Conservation (phyloP, 1,140 invertebrate species). For the Eueides isabella region DNA sequence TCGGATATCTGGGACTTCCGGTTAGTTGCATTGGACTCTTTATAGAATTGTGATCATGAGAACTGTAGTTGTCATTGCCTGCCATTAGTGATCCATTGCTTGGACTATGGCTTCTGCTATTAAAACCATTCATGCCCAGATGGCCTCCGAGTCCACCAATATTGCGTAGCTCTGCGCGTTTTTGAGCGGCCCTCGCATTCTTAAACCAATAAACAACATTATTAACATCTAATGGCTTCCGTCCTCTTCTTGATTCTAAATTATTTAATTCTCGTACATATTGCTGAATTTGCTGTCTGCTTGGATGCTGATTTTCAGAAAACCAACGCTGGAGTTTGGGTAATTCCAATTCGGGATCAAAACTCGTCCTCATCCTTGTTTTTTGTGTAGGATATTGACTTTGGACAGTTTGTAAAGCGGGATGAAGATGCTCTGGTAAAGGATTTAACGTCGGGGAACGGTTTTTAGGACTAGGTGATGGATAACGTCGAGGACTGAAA, state of each 20-base stretch:
- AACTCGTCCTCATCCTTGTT: conserved; percentile 94
- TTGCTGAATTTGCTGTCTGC: conserved; percentile 95
- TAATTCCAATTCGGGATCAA: conserved; percentile 97
- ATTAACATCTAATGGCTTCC: conserved; percentile 97
- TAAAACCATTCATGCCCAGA: conserved; percentile 84
- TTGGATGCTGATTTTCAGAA: conserved; percentile 97
- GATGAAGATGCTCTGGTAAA: conserved; percentile 83
- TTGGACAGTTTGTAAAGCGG: conserved; percentile 87
- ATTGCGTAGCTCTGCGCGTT: conserved; percentile 90
- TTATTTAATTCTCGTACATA: conserved; percentile 97
- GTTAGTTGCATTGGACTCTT: conserved; percentile 79
- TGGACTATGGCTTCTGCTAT: conserved; percentile 84
- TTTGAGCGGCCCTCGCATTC: conserved; percentile 97
- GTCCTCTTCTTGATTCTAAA: conserved; percentile 93
- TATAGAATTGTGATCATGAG: conserved; percentile 82
- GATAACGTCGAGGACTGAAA: conserved; percentile 82
- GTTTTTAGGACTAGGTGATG: conserved; percentile 80
- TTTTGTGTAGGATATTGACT: conserved; percentile 92
- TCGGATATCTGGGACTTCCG: conserved; percentile 78
- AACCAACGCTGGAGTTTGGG: conserved; percentile 98
- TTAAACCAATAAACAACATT: conserved; percentile 99
- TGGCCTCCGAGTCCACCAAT: conserved; percentile 82
- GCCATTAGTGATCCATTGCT: conserved; percentile 82
- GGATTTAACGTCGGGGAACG: conserved; percentile 70
- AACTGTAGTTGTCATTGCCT: conserved; percentile 79